Conservation (phyloP, 2,113 vertebrate genomes). For the Capra hircus region DNA sequence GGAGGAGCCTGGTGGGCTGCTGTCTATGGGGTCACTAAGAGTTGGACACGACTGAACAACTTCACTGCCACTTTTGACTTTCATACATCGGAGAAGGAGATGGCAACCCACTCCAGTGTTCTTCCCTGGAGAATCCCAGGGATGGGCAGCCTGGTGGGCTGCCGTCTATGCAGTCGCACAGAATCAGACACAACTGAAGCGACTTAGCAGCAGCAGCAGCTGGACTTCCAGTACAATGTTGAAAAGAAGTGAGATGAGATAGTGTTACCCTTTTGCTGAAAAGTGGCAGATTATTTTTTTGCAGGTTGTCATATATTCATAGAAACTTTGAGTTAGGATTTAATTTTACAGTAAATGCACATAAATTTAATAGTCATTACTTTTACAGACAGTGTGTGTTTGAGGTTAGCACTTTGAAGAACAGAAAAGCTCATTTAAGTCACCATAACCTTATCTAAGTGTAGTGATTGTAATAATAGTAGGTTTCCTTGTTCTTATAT, state of each 20-base stretch:
- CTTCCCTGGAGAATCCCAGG: too few relatives aligned
- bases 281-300: not conserved
- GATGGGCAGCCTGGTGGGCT: too few relatives aligned
- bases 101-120: too few relatives aligned
- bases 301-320: not conserved
- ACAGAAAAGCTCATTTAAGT: not conserved
- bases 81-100: too few relatives aligned
- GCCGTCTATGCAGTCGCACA: fast-evolving
- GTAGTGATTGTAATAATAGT: not conserved
- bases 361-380: not conserved
- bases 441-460: not conserved
- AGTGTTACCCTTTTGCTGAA: not conserved
- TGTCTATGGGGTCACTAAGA: too few relatives aligned
- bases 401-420: not conserved
- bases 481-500: not conserved
- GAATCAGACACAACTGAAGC: too few relatives aligned
- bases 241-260: not conserved
- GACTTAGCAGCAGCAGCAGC: too few relatives aligned
- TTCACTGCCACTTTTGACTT: too few relatives aligned
- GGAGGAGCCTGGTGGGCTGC: too few relatives aligned
- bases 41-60: too few relatives aligned
- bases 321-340: not conserved
- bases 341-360: not conserved
- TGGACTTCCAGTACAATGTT: not conserved
- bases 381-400: not conserved